Conservation (phyloP, 53 echinoderm and acorn worm species). For the Actinopyga echinites region DNA sequence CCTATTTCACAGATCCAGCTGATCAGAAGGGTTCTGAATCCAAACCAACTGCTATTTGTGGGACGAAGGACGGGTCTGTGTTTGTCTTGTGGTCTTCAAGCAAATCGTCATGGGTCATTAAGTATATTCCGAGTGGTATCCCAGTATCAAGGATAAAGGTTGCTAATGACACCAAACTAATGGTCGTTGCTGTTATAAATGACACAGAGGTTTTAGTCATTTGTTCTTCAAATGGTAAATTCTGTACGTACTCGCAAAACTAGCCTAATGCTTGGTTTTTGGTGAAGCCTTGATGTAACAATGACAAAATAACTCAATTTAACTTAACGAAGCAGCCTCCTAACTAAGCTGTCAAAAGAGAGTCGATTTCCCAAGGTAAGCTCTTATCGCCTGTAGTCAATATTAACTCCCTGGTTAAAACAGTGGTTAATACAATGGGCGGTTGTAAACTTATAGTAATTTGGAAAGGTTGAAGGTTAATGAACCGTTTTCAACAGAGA, state of each 20-base stretch:
- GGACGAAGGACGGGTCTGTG: background rate
- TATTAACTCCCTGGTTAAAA: too few species aligned
- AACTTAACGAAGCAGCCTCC: too few species aligned
- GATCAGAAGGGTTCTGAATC: background rate
- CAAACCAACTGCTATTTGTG: background rate
- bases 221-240: background rate
- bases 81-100: constrained; percentile 16
- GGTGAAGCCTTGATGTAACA: too few species aligned
- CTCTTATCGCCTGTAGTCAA: too few species aligned
- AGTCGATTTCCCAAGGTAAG: too few species aligned
- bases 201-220: background rate
- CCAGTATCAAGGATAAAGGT: background rate
- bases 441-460: too few species aligned
- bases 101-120: background rate
- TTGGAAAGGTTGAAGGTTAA: too few species aligned
- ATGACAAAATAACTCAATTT: too few species aligned
- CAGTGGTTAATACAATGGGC: too few species aligned
- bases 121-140: constrained; percentile 10
- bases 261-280: too few species aligned
- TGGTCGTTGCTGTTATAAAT: background rate
- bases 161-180: background rate
- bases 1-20: background rate
- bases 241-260: background rate
- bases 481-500: too few species aligned
- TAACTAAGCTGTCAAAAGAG: too few species aligned